Base-by-base conservation (phyloP, 2,888 invertebrate genomes). In the Pyrocoelia pectoralis region DNA sequence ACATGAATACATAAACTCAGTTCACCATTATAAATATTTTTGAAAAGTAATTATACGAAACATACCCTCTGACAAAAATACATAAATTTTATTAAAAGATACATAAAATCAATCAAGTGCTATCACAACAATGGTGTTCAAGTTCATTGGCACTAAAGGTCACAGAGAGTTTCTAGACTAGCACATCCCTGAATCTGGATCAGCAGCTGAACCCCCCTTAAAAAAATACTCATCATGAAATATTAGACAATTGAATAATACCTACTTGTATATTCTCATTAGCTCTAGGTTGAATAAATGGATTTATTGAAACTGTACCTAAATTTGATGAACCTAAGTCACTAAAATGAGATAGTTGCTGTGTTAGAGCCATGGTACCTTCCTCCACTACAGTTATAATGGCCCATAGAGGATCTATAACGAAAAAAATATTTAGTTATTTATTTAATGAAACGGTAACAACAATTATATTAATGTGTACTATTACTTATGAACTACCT, bases 301-400 rank as follows among this genome's bases (percentile, higher is more conserved):
- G 72, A 61, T 71, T 72, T 33, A 61, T 58, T 65, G 68, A 64
- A 48, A 66, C 66, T 24, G 61, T 67, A 65, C 56, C 38, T 50
- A 62, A 33, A 38, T 55, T 43, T 49, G 80, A 74, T 29, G 82
- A 78, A 33, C 85, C 84, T 61, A 84, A 75, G 67, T 83, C 85
- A 70, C 83, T 84, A 69, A 87, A 83, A 70, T 87, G 85, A 56
- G 87, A 86, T 73, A 93, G 82, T 80, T 93, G 93, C 80, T 94
- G 91, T 61, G 93, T 93, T 61, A 94, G 84, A 56, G 90, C 92
- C 80, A 93, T 84, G 33, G 94, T 89, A 70, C 92, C 92, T 76
- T 89, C 89, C 74, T 92, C 92, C 67, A 89, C 92, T 33, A 95
- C 94, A 48, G 88, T 88, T 53, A 94, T 83, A 77, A 93, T 91